These are phyloP conservation scores for honey bee (Apis mellifera) DNA, from an alignment of 1,140 invertebrate genomes.

Conservation along the genomic window DNA sequence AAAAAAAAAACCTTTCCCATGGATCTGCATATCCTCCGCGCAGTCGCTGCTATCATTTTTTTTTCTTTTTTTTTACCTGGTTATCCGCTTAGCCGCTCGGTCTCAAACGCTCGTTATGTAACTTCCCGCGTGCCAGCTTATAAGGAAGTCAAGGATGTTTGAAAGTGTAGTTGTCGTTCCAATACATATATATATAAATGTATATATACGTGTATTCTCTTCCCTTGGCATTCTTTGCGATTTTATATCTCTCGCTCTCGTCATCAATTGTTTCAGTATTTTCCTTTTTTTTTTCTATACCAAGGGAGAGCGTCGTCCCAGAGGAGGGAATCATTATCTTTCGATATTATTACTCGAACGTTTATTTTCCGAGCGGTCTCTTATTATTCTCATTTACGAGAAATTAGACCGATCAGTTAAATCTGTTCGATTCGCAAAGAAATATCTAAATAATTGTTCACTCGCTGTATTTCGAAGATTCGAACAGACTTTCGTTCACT, in stretches of 20 bases:
- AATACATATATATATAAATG: constrained; percentile 21
- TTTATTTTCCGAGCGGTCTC: no score
- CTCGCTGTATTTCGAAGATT: no score
- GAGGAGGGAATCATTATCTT: no score
- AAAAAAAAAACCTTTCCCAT: constrained; percentile 26
- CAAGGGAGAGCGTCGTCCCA: neutral
- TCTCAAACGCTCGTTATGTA: constrained; percentile 62
- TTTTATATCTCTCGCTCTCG: constrained; percentile 32
- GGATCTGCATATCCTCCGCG: constrained; percentile 26
- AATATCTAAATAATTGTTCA: no score
- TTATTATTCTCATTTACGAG: no score
- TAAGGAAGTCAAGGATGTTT: constrained; percentile 69
- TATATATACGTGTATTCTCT: constrained; percentile 10
- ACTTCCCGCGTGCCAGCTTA: constrained; percentile 66
- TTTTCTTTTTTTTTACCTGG: constrained; percentile 24
- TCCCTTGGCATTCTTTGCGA: constrained; percentile 62
- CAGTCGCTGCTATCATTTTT: constrained; percentile 27
- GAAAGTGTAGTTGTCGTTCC: constrained; percentile 64
- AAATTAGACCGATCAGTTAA: no score
- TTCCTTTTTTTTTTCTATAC: neutral
- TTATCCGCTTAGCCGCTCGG: constrained; percentile 45
- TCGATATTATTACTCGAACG: no score
- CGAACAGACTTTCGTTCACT: no score
- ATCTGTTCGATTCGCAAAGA: no score
- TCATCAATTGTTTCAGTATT: constrained; percentile 11